Conservation (phyloP, 2,797 vertebrate species). For the Hydrolagus colliei region DNA sequence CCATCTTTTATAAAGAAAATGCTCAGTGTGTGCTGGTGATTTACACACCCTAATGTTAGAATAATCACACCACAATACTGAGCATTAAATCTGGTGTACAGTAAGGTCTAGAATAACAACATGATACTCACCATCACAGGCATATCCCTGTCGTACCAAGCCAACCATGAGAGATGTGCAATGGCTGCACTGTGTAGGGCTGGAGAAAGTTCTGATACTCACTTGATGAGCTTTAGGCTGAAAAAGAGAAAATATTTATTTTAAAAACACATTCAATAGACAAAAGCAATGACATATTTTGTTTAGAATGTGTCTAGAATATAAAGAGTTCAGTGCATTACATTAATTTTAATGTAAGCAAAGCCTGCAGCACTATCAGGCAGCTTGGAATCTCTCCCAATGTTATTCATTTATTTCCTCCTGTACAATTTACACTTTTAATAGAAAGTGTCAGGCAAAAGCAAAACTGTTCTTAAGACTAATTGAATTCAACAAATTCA, state of each 20-base stretch:
- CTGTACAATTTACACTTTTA: background rate
- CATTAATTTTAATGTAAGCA: background rate
- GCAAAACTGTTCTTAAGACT: background rate
- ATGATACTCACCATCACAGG: constrained; percentile 79
- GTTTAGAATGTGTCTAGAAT: no score
- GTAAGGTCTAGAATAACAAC: background rate
- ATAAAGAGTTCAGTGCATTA: background rate
- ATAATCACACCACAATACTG: background rate
- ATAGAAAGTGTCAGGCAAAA: background rate
- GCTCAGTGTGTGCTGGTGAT: background rate
- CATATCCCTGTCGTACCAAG: constrained; percentile 83
- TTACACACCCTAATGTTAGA: background rate
- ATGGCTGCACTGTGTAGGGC: constrained; percentile 87
- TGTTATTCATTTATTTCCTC: background rate
- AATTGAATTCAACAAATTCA: background rate
- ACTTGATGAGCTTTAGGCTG: constrained; percentile 94
- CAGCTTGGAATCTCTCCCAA: no score
- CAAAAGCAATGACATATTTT: background rate
- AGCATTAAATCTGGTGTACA: background rate
- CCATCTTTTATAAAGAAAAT: background rate
- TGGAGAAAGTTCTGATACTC: constrained; percentile 86
- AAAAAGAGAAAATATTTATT: constrained; percentile 40
- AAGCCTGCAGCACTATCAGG: no score
- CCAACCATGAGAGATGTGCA: constrained; percentile 97
- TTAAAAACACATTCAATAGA: background rate